Evolutionary conservation across 2,888 invertebrate species (phyloP), one percentile per base, ranked within the genome.

Genomic region (Metopia argyrocephala): DNA sequence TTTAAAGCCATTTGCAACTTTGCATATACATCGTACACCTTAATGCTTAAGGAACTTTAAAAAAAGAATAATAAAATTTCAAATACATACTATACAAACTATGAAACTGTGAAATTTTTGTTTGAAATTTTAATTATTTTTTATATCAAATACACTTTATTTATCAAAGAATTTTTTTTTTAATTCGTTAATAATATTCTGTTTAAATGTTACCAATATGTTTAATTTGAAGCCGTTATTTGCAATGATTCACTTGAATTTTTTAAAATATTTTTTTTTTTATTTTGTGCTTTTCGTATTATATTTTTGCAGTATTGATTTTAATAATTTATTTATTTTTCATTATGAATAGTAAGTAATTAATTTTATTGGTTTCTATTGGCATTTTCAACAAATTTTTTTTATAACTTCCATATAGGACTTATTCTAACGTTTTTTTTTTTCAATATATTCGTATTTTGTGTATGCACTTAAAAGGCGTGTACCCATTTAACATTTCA

Each of bases 381-480:
- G 12, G 15, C 38, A 38, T 38, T 15, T 38, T 38, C 38, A 38
- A 38, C 31, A 31, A 7, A 31, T 12, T 82, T 82, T 83, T 84
- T 70, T 80, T 84, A 48, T 31, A 73, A 78, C 71, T 78, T 52
- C 66, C 66, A 71, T 66, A 54, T 61, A 71, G 28, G 46, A 66
- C 31, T 18, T 27, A 54, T 70, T 75, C 75, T 75, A 82, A 68
- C 75, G 76, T 50, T 82, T 74, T 56, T 61, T 56, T 18, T 54
- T 69, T 71, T 66, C 48, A 25, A 27, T 50, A 50, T 45, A 61
- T 75, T 75, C 61, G 45, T 75, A 75, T 82, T 61, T 74, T 83
- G 78, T 80, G 82, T 83, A 82, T 83, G 83, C 82, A 84, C 84
- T 85, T 81, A 84, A 85, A 85, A 85, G 85, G 85, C 84, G 85